Conservation (phyloP, 2,797 vertebrate species). For the Galaxias olidus region DNA sequence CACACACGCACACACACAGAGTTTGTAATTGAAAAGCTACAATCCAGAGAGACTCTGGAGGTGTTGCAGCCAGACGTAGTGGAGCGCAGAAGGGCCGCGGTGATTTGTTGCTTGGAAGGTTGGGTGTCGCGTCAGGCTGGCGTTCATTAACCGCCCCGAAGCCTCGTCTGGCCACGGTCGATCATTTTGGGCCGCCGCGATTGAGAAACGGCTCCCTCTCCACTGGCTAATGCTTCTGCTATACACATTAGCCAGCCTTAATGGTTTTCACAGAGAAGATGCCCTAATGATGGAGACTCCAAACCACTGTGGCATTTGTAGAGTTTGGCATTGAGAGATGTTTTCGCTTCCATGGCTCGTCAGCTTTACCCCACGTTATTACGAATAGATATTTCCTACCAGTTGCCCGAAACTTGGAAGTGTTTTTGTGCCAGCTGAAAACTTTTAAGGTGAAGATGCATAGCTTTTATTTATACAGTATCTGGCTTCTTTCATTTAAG, state of each 20-base stretch:
- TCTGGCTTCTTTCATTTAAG: no score
- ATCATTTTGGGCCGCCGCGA: conserved; percentile 39
- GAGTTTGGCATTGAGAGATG: conserved; percentile 19
- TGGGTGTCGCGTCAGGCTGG: conserved; percentile 20
- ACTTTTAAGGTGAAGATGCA: background rate
- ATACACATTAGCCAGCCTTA: conserved; percentile 61
- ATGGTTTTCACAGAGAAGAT: conserved; percentile 55
- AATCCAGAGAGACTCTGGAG: background rate
- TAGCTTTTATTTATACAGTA: background rate
- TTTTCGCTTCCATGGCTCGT: no score
- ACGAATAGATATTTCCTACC: no score
- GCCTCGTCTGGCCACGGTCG: conserved; percentile 24
- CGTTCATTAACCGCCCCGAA: conserved; percentile 48
- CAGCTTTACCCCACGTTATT: no score
- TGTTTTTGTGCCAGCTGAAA: background rate
- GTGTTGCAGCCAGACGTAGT: conserved; percentile 12
- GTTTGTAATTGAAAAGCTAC: conserved; percentile 38
- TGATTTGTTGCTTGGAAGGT: conserved; percentile 44
- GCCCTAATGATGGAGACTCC: conserved; percentile 29
- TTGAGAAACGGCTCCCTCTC: conserved; percentile 42
- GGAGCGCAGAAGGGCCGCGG: conserved; percentile 11
- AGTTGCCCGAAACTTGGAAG: no score
- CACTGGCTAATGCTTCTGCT: conserved; percentile 55
- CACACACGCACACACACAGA: background rate
- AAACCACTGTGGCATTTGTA: conserved; percentile 39